Base-by-base conservation (phyloP, 2,797 vertebrate genomes). In the Macrochelys suwanniensis region DNA sequence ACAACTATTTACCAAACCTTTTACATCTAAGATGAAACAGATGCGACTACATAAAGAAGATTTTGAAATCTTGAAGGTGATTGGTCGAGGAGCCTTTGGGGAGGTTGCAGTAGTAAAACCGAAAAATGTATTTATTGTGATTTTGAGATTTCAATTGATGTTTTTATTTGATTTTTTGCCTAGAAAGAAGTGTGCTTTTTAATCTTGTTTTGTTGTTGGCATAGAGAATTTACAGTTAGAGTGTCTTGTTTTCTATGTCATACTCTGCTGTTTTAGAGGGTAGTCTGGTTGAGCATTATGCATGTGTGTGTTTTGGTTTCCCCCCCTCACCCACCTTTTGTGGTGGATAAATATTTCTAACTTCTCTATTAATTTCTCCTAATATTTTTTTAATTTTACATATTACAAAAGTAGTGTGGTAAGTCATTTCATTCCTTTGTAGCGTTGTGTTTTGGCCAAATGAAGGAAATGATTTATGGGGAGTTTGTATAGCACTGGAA, bases 51-150 rank as follows among this genome's bases (percentile, higher is more conserved):
- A 99, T 97, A 99, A 99, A 97, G 99, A 99, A 98, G 99, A 99
- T 98, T 99, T 99, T 98, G 99, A 99, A 98, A 99, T 99, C 97
- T 98, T 99, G 88, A 99, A 99, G 96, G 99, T 99, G 98, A 99
- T 99, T 97, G 99, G 99, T 97, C 98, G 99, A 98, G 99, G 99
- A 98, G 99, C 99, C 53, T 99, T 99, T 88, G 99, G 99, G 94
- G 99, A 99, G 99, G 99, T 99, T 42, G 37, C 37, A 42, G 37
- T 42, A 42, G 37, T 42, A 42, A 42, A 42, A 42, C 37, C 4
- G 37, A 42, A 42, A 42, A 42, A 42, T 42, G 37, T 42, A 42
- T 42, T 42, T 42, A 42, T 42, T 3, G 51, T 26, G 7, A 31
- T 92, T 91, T 83, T 87, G 31, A 96, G 31, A 85, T 82, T 86